These are phyloP conservation scores for Lithosia quadra DNA, from an alignment of 2,888 invertebrate genomes.

Conservation along the genomic window DNA sequence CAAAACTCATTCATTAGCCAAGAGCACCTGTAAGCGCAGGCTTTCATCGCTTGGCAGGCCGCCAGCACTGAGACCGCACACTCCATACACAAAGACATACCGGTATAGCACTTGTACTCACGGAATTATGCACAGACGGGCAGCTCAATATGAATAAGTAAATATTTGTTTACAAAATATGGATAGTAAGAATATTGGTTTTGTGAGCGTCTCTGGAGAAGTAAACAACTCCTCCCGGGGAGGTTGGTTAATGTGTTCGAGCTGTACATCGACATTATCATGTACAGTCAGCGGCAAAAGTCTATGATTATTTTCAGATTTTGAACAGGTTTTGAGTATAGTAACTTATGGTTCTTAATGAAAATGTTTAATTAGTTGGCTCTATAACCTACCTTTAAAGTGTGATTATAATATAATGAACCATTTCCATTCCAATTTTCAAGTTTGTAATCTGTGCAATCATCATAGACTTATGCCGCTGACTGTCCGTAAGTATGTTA, in stretches of 20 bases:
- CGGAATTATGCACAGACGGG: constrained; percentile 22
- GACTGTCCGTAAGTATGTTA: no score
- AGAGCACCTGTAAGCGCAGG: neutral
- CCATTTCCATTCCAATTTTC: no score
- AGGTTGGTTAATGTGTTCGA: neutral
- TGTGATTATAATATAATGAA: no score
- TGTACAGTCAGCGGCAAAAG: no score
- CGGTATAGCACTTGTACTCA: constrained; percentile 10
- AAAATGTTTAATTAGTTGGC: no score
- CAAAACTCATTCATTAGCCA: constrained; percentile 16
- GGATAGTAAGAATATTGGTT: constrained; percentile 33
- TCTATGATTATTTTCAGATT: no score
- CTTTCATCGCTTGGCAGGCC: constrained; percentile 29
- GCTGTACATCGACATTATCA: neutral
- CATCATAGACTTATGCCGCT: no score
- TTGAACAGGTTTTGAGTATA: no score
- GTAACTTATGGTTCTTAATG: no score
- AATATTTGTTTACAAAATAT: constrained; percentile 45
- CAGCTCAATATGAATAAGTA: constrained; percentile 43
- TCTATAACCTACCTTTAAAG: no score
- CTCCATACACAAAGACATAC: constrained; percentile 30
- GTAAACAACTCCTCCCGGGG: constrained; percentile 13
- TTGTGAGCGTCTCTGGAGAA: neutral
- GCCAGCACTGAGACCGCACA: constrained; percentile 38
- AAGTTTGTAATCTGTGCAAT: no score